Evolutionary conservation across 2,888 invertebrate genomes (phyloP).

Genomic region (Epinotia nisella): DNA sequence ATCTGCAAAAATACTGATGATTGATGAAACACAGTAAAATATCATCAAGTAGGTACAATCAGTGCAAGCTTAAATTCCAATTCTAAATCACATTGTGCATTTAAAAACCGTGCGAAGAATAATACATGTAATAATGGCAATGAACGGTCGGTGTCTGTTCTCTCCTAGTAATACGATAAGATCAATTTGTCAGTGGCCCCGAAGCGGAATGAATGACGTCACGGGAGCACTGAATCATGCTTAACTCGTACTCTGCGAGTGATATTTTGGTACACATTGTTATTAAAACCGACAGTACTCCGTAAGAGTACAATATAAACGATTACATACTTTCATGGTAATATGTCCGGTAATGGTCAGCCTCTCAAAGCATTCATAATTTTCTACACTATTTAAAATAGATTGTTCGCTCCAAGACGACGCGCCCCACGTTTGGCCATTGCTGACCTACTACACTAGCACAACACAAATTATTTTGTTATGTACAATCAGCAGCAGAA

Average conservation of each 20-base stretch:
- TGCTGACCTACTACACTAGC: too few relatives aligned
- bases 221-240: slow-evolving; percentile 63
- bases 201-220: slow-evolving; percentile 54
- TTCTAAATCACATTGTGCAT: background rate
- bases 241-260: slow-evolving; percentile 52
- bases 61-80: background rate
- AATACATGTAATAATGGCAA: slow-evolving; percentile 26
- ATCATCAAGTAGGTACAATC: background rate
- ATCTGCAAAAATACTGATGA: background rate
- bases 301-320: background rate
- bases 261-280: slow-evolving; percentile 27
- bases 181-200: slow-evolving; percentile 50
- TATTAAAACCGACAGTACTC: background rate
- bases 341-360: too few relatives aligned
- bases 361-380: too few relatives aligned
- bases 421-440: too few relatives aligned
- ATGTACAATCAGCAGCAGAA: too few relatives aligned
- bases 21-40: background rate
- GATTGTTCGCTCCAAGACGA: too few relatives aligned
- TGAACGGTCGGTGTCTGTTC: slow-evolving; percentile 17
- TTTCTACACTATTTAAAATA: too few relatives aligned
- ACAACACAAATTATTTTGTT: too few relatives aligned
- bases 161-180: slow-evolving; percentile 46
- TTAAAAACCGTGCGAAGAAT: background rate
- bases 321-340: too few relatives aligned